Base-by-base conservation (phyloP, 2,888 invertebrate genomes). In the Morpho deidamia region DNA sequence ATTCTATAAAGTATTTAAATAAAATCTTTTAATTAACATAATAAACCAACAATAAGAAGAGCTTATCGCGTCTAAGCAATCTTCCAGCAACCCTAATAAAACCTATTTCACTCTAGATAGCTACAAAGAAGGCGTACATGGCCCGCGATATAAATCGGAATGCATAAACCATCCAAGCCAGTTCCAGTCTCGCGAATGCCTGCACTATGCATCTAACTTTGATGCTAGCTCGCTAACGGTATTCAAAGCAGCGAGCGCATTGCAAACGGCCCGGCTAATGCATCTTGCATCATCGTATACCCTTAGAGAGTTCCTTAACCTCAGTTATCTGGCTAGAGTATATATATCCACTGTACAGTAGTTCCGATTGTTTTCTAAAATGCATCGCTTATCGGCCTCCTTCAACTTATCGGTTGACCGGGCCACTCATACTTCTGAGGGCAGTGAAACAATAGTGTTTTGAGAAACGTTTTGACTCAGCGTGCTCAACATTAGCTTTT, bases 201-300 rank as follows among this genome's bases (percentile, higher is more conserved):
- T 58, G 63, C 23, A 62, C 59, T 48, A 61, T 59, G 64, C 56
- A 46, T 50, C 60, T 60, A 62, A 62, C 60, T 59, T 65, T 65
- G 68, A 65, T 69, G 77, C 70, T 72, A 76, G 81, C 81, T 79
- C 81, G 74, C 55, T 85, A 87, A 88, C 87, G 83, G 87, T 78
- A 82, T 60, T 60, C 59, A 64, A 71, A 66, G 71, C 76, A 71
- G 61, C 67, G 69, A 74, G 12, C 35, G 49, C 49, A n/a, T 49
- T 71, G 75, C 74, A 78, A 81, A 68, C 71, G 71, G 71, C 65
- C 43, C 48, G 53, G 56, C 71, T 71, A 71, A 77, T 81, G 84
- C 83, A 84, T 78, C 80, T 73, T 72, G 74, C 72, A 74, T 69
- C 68, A 64, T 59, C 59, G 66, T 71, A 65, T 75, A 72, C 71